Conservation (phyloP, 2,888 invertebrate species). For the Cataglyphis altisquamis region DNA sequence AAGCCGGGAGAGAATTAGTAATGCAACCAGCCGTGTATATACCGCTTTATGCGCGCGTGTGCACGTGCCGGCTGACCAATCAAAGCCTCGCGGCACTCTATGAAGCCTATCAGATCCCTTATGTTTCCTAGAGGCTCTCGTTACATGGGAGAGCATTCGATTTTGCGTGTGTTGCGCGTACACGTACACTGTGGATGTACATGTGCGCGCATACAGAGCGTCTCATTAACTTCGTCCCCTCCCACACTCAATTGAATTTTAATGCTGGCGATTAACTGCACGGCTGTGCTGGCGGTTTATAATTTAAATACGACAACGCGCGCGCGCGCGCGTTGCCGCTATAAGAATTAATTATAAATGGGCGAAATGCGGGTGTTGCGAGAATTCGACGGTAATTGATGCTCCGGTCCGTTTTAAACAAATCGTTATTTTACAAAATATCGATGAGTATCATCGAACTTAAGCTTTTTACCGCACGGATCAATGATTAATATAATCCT, state of each 20-base stretch:
- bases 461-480: conserved; percentile 21
- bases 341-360: conserved; percentile 54
- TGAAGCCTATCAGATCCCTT: conserved; percentile 77
- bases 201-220: conserved; percentile 48
- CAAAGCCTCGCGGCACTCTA: conserved; percentile 78
- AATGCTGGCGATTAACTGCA: conserved; percentile 53
- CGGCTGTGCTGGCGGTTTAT: conserved; percentile 40
- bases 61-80: conserved; percentile 80
- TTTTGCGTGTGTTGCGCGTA: conserved; percentile 12
- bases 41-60: conserved; percentile 72
- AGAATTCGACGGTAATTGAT: conserved; percentile 34
- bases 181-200: not conserved
- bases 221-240: conserved; percentile 66
- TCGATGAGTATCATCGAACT: conserved; percentile 29
- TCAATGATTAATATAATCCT: conserved; percentile 35
- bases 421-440: conserved; percentile 30
- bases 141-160: conserved; percentile 38
- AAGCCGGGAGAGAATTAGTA: conserved; percentile 78
- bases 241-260: conserved; percentile 52
- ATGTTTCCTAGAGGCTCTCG: conserved; percentile 65
- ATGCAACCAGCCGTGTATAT: conserved; percentile 75
- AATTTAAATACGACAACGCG: conserved; percentile 52
- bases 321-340: conserved; percentile 31
- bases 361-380: conserved; percentile 42
- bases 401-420: conserved; percentile 32